Base-by-base conservation (phyloP, 2,888 invertebrate species). In the Drosophila suboccidentalis region DNA sequence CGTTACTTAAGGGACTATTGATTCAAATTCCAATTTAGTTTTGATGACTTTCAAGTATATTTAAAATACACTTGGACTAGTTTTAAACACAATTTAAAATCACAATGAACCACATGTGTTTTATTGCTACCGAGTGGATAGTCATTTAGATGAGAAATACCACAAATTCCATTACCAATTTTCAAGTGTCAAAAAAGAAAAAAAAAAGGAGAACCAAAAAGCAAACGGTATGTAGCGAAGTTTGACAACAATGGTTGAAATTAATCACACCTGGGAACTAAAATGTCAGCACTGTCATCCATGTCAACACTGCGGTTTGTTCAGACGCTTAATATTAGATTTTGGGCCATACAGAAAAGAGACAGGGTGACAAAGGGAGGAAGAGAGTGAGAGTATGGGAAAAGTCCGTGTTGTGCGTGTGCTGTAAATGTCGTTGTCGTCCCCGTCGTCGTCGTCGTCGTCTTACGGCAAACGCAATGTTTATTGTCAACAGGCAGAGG, bases 181-280 rank as follows among this genome's bases (percentile, higher is more conserved):
- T 47, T 19, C 4, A 38, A 39, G 17, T n/a, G 9, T n/a, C 32
- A 19, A 38, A 6, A 19, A 41, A 39, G 10, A 17, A 13, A 32
- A 49, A 11, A 39, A 29, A 55, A n/a, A 32, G 46, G n/a, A 13
- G 34, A 15, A 49, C 17, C 43, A 34, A n/a, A 19, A 41, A 26
- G 54, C 43, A 41, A 22, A 54, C 22, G 17, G 47, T 29, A 26
- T 59, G 58, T 26, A 29, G 58, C 15, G 11, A 50, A 64, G 61
- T 68, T 59, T 53, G 67, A 70, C 77, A 79, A 76, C 82, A 84
- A 84, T 80, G 69, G 62, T 46, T 72, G 44, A 82, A 83, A 84
- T 84, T 87, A 84, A 84, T 84, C 83, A 80, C 87, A 87, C 87
- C 87, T 84, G 83, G 85, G 73, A 85, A 84, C 85, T 76, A 78